Evolutionary conservation across 2,113 vertebrate species (phyloP).

Genomic region (Corydoras maculifer): DNA sequence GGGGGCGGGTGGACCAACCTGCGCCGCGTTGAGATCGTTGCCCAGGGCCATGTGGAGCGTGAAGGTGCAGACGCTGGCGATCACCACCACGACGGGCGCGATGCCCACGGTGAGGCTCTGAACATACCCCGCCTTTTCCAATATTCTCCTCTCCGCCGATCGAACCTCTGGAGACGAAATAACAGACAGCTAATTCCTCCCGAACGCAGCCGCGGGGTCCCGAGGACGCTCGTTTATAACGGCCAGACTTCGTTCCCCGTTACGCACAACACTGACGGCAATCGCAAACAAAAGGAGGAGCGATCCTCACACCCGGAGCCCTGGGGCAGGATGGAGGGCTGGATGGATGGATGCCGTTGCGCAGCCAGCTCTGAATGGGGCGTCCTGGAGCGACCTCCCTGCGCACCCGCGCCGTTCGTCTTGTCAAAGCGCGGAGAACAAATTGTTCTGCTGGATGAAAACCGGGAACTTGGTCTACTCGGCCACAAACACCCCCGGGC

Average conservation of each 20-base stretch:
- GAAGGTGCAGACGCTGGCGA: conserved; percentile 74
- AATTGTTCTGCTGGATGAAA: conserved; percentile 11
- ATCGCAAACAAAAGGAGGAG: conserved; percentile 35
- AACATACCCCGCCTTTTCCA: conserved; percentile 65
- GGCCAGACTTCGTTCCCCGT: conserved; percentile 34
- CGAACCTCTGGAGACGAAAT: conserved; percentile 58
- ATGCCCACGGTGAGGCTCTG: conserved; percentile 72
- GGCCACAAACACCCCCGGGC: conserved; percentile 19
- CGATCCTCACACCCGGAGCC: conserved; percentile 31
- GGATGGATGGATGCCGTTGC: conserved; percentile 44
- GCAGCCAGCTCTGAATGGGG: conserved; percentile 47
- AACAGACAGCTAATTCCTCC: conserved; percentile 2
- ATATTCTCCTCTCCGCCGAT: conserved; percentile 60
- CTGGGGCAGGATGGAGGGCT: conserved; percentile 43
- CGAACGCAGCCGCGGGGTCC: neutral
- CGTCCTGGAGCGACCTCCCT: conserved; percentile 30
- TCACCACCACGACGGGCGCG: conserved; percentile 67
- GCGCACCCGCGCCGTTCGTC: conserved; percentile 26
- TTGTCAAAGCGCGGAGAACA: conserved; percentile 15
- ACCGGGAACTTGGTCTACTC: conserved; percentile 14
- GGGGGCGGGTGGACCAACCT: conserved; percentile 52
- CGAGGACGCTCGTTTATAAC: conserved; percentile 32
- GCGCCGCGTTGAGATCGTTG: conserved; percentile 68
- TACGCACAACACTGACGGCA: conserved; percentile 34
- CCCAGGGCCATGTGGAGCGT: conserved; percentile 72